Evolutionary conservation across 2,113 vertebrate genomes (phyloP), one percentile per base, ranked within the genome.

Genomic region (Lophochroa leadbeateri): DNA sequence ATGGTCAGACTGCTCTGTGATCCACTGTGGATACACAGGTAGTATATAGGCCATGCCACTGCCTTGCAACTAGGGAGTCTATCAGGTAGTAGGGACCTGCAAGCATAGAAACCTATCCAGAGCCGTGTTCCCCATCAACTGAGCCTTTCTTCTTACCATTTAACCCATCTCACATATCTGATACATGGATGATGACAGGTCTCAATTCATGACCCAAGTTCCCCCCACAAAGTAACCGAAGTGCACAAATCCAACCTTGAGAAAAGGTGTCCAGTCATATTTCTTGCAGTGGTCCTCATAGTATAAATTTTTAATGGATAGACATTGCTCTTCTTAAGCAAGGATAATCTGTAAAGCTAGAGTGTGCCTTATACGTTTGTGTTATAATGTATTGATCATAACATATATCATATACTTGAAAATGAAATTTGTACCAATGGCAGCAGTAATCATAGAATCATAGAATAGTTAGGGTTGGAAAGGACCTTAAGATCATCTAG

Each of bases 81-180:
- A 49, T 21, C 11, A 47, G 67, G 13, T 2, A 41, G 17, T 12
- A 70, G 43, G n/a, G 47, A 27, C 14, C n/a, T 70, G n/a, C 58
- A 13, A n/a, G 27, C n/a, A 67, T 53, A 23, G 53, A 83, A 11
- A 46, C 37, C 25, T 37, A 0, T 9, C 7, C 50, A 77, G 68
- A 90, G 35, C 47, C 29, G 17, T 28, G 0, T 31, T 77, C 37
- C 31, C 1, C 11, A 44, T 18, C 49, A 79, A 0, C 1, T 21
- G 39, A 88, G 17, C 35, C 29, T 23, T 16, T 60, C n/a, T 49
- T 57, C 43, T 29, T 57, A 50, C 31, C 17, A 4, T 20, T 21
- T n/a, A 37, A 6, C 28, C 75, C 60, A 27, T 4, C 21, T 17
- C 55, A 63, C 11, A 5, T 16, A 37, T 25, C 50, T 53, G 41